These are phyloP conservation scores for Nomada fucata DNA, from an alignment of 2,888 invertebrate species.

Conservation along the genomic window DNA sequence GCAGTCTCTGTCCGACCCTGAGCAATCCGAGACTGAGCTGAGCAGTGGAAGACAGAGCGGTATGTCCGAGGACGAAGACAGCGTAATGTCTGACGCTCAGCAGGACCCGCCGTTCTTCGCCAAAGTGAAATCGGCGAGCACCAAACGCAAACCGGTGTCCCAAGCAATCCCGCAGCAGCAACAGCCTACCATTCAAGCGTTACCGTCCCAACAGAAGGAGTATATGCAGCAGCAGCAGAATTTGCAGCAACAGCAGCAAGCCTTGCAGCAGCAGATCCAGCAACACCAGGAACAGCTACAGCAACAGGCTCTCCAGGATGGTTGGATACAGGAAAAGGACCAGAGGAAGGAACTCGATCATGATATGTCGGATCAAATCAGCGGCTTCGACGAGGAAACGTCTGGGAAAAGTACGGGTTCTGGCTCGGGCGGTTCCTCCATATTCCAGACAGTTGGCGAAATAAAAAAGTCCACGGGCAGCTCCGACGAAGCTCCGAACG, in stretches of 20 bases:
- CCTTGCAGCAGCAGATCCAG: constrained; percentile 80
- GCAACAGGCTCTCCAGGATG: constrained; percentile 80
- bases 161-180: constrained; percentile 69
- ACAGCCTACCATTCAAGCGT: constrained; percentile 68
- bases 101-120: constrained; percentile 88
- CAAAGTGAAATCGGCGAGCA: constrained; percentile 86
- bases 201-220: constrained; percentile 66
- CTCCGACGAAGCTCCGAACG: constrained; percentile 86
- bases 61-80: constrained; percentile 88
- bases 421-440: constrained; percentile 87
- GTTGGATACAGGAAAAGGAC: constrained; percentile 85
- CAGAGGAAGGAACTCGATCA: constrained; percentile 86
- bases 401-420: constrained; percentile 87
- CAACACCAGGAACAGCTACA: constrained; percentile 78
- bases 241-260: constrained; percentile 73
- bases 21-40: constrained; percentile 91
- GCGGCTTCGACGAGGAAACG: constrained; percentile 86
- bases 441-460: constrained; percentile 91
- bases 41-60: constrained; percentile 90
- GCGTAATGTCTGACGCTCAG: constrained; percentile 89
- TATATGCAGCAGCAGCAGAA: constrained; percentile 58
- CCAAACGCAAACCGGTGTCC: constrained; percentile 79
- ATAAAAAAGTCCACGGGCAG: constrained; percentile 87
- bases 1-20: constrained; percentile 91
- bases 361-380: constrained; percentile 86